Evolutionary conservation across 2,888 invertebrate species (phyloP), one percentile per base, ranked within the genome.

Genomic region (Candidula unifasciata): DNA sequence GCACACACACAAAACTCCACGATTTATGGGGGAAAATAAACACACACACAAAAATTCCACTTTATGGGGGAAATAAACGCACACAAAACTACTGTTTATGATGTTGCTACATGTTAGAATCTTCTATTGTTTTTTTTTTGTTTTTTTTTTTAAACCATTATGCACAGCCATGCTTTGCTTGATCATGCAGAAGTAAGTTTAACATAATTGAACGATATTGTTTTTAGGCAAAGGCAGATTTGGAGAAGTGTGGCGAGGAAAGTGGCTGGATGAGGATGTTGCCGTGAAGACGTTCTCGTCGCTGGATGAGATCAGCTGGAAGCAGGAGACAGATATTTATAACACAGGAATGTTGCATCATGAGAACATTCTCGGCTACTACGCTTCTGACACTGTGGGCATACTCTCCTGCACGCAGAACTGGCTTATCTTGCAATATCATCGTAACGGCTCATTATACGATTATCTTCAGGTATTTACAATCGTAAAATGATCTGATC

Each of bases 271-370:
- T 0, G 98, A 98, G 94, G 96, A 95, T 93, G 96, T 98, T 27
- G 98, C 98, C 2, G 98, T 98, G 0, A 99, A 99, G 94, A 98
- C 98, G 90, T 98, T 98, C 94, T 97, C 97, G 93, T 97, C 97
- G 0, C 95, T 97, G 10, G 98, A 98, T 94, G 98, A 98, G 94
- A 97, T 97, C 16, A 97, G 97, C 74, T 98, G 98, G 98, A 95
- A 96, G 10, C 95, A 98, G 13, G 98, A 98, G 95, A 98, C 98
- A 0, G 97, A 97, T 94, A 97, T 97, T 88, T 97, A 97, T 94
- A 97, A 97, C 94, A 98, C 98, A 0, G 96, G 97, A 66, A 94
- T 98, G 88, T 95, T 98, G 77, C 95, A 98, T 0, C 98, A 98
- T 92, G 97, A 98, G 91, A 97, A 97, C 94, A 97, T 99, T 88